phyloP scores from a whole-genome alignment of 2,113 vertebrate species.

The Bostrychus sinensis region DNA sequence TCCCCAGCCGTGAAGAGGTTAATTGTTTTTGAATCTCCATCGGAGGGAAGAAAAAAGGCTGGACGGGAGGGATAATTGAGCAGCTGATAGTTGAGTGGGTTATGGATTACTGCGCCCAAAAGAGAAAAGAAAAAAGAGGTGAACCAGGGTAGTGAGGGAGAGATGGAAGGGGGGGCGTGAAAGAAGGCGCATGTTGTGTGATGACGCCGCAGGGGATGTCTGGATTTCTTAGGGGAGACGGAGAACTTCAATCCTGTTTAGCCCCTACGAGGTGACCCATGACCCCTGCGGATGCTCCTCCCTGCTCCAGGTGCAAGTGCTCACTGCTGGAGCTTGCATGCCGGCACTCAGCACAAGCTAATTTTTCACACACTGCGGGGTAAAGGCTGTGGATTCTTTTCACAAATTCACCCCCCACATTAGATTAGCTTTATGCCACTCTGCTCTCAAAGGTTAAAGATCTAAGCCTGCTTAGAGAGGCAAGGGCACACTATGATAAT shows the following conservation, averaged over 20 bases:
- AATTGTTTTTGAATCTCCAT: conserved; percentile 85
- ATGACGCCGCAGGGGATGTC: conserved; percentile 84
- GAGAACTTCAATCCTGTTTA: conserved; percentile 82
- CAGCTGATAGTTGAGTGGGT: conserved; percentile 83
- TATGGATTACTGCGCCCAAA: conserved; percentile 84
- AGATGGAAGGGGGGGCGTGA: conserved; percentile 65
- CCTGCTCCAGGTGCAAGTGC: conserved; percentile 87
- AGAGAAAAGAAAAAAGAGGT: conserved; percentile 50
- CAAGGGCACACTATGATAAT: conserved; percentile 23
- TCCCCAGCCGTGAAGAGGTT: conserved; percentile 79
- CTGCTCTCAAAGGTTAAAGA: conserved; percentile 61
- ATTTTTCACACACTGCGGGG: conserved; percentile 62
- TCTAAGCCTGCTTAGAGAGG: conserved; percentile 22
- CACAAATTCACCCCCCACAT: too few relatives aligned
- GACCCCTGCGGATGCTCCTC: conserved; percentile 77
- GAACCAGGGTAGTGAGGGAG: conserved; percentile 31
- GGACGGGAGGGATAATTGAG: conserved; percentile 79
- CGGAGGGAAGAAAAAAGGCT: conserved; percentile 69
- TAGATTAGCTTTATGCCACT: conserved; percentile 39
- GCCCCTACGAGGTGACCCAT: conserved; percentile 82
- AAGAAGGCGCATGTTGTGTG: conserved; percentile 81
- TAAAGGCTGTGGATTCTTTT: conserved; percentile 57
- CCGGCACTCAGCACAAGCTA: conserved; percentile 41
- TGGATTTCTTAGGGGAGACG: conserved; percentile 81
- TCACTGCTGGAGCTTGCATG: conserved; percentile 60